Evolutionary conservation across 2,113 vertebrate species (phyloP).

Genomic region (Cathartes aura): DNA sequence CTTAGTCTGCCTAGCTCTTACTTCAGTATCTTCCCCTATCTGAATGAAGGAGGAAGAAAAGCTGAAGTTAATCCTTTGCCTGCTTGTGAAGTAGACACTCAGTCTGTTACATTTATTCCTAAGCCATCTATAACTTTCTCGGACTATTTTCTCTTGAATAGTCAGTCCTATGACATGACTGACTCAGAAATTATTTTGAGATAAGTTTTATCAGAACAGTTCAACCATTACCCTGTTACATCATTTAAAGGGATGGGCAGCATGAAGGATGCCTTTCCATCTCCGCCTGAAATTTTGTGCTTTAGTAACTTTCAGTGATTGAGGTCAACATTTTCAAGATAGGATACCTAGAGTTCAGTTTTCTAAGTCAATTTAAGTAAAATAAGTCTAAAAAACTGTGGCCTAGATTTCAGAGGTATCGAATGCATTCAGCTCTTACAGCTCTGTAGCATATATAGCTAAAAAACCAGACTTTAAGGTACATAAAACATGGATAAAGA

Average conservation of each 20-base stretch:
- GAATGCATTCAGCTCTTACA: background rate
- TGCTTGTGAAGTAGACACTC: background rate
- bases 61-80: background rate
- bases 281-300: background rate
- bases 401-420: background rate
- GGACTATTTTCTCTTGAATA: background rate
- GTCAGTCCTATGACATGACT: background rate
- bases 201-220: background rate
- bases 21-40: background rate
- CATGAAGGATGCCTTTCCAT: background rate
- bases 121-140: background rate
- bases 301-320: background rate
- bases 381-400: background rate
- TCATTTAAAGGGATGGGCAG: background rate
- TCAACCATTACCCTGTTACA: background rate
- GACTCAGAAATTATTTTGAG: background rate
- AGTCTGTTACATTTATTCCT: background rate
- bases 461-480: background rate
- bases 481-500: background rate
- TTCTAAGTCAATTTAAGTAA: background rate
- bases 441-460: background rate
- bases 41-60: background rate
- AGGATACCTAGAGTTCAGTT: background rate
- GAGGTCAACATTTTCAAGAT: background rate
- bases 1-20: background rate